These are phyloP conservation scores for Camponotus vicinus DNA, from an alignment of 1,140 invertebrate species.

Conservation along the genomic window DNA sequence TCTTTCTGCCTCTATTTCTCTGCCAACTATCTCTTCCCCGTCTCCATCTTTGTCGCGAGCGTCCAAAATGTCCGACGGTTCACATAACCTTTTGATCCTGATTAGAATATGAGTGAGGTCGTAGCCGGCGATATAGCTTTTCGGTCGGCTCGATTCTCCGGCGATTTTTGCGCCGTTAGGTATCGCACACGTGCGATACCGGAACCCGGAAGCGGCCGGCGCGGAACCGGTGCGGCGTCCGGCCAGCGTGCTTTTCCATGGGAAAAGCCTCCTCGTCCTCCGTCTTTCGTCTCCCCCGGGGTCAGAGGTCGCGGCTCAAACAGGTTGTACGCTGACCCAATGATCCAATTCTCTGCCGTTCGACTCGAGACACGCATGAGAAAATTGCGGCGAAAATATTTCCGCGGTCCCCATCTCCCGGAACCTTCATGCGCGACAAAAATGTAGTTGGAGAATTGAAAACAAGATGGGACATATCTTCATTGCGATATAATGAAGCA, in stretches of 20 bases:
- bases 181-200: constrained; percentile 64
- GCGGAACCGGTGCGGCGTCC: constrained; percentile 70
- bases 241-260: constrained; percentile 78
- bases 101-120: constrained; percentile 84
- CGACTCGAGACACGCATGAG: constrained; percentile 59
- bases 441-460: background rate
- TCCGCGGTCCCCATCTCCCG: background rate
- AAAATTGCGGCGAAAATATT: constrained; percentile 36
- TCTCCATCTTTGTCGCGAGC: constrained; percentile 18
- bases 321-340: constrained; percentile 68
- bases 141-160: constrained; percentile 52
- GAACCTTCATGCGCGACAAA: background rate
- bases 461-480: no score
- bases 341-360: constrained; percentile 65
- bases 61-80: constrained; percentile 72
- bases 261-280: constrained; percentile 75
- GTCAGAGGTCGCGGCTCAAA: constrained; percentile 73
- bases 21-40: background rate
- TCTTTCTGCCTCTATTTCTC: constrained; percentile 7
- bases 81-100: constrained; percentile 86
- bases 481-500: background rate
- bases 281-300: constrained; percentile 21
- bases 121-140: constrained; percentile 71
- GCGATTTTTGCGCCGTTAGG: constrained; percentile 69
- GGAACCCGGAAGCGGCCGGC: constrained; percentile 80